Conservation (phyloP, 2,888 invertebrate genomes). For the Acanthopleura granulata region DNA sequence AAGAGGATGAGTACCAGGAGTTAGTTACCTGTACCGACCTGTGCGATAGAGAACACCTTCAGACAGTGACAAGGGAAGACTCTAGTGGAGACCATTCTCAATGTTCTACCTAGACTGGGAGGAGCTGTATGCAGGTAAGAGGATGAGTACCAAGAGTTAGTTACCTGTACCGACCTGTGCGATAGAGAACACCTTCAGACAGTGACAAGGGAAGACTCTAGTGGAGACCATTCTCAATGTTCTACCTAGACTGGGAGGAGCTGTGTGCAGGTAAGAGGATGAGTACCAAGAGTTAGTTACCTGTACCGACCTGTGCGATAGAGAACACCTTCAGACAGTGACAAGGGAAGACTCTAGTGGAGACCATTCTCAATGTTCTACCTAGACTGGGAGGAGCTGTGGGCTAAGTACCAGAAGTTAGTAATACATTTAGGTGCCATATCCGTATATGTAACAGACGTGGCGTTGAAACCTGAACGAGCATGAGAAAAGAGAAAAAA, state of each 20-base stretch:
- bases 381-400: conserved; percentile 46
- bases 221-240: conserved; percentile 62
- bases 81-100: conserved; percentile 60
- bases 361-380: conserved; percentile 63
- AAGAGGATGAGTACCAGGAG: too few species aligned
- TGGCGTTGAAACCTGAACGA: too few species aligned
- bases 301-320: too few species aligned
- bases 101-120: conserved; percentile 62
- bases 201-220: conserved; percentile 58
- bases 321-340: conserved; percentile 64
- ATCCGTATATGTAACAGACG: too few species aligned
- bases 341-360: conserved; percentile 59
- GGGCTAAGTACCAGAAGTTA: too few species aligned
- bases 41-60: conserved; percentile 56
- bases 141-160: too few species aligned
- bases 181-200: conserved; percentile 61
- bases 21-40: too few species aligned
- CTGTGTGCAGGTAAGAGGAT: too few species aligned
- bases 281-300: too few species aligned
- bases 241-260: conserved; percentile 57
- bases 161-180: too few species aligned
- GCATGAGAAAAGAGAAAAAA: too few species aligned
- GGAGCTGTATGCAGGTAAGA: conserved; percentile 14
- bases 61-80: conserved; percentile 59
- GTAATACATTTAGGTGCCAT: too few species aligned